Percentiles rank a stretch among this genome's conserved stretches.
Conservation (phyloP, 23 tunicate species). For the Halocynthia roretzi region DNA sequence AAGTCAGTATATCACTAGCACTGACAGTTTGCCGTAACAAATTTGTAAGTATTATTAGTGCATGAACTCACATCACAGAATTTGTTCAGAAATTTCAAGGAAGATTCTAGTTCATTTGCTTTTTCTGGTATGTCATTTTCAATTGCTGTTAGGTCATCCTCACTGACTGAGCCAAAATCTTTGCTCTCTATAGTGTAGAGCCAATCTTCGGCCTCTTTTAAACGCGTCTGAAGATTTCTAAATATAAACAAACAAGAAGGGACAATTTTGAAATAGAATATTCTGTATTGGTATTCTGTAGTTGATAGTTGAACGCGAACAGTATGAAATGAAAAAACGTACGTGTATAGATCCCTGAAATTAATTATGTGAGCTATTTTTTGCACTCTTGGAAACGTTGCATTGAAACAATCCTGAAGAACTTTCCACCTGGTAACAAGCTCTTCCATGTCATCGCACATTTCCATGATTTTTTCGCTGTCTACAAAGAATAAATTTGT, state of each 20-base stretch:
- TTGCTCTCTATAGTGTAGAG: too few species aligned
- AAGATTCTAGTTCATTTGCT: neutral
- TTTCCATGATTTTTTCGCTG: neutral
- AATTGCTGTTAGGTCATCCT: too few species aligned
- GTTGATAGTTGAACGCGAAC: too few species aligned
- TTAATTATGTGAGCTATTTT: constrained; percentile 9
- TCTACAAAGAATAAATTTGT: too few species aligned
- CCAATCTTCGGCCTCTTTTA: too few species aligned
- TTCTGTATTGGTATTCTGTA: too few species aligned
- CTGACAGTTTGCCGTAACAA: neutral
- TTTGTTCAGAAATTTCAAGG: neutral
- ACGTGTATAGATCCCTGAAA: constrained; percentile 11
- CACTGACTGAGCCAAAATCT: too few species aligned
- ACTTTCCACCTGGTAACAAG: neutral
- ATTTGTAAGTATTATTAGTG: neutral
- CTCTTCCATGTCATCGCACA: constrained; percentile 19
- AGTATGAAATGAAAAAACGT: neutral
- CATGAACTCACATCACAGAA: constrained; percentile 8
- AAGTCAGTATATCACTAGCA: too few species aligned
- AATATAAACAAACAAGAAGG: constrained; percentile 1
- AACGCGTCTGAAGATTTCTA: too few species aligned
- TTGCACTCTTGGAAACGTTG: neutral
- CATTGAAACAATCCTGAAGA: constrained; percentile 8
- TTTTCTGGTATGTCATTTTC: too few species aligned
- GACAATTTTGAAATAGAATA: neutral